Conservation (phyloP, 2,888 invertebrate species). For the Chrysolina americana region DNA sequence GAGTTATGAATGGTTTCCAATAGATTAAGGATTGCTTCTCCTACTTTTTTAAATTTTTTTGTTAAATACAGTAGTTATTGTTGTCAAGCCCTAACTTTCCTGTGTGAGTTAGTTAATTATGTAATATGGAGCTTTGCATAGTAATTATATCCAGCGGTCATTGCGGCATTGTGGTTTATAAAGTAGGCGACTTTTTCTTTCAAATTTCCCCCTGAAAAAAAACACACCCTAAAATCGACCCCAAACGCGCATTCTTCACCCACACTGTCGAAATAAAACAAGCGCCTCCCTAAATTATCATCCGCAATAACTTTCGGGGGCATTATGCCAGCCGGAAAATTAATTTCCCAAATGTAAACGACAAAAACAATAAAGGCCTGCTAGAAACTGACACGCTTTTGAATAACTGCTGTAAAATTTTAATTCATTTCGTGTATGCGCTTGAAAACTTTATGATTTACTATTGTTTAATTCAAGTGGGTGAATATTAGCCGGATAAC, state of each 20-base stretch:
- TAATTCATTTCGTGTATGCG: constrained; percentile 67
- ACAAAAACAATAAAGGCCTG: constrained; percentile 60
- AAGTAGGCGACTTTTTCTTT: background rate
- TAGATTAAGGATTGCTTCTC: too few relatives aligned
- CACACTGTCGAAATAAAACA: constrained; percentile 20
- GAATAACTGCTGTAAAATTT: constrained; percentile 66
- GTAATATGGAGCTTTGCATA: too few relatives aligned
- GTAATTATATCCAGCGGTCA: too few relatives aligned
- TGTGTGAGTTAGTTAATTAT: too few relatives aligned
- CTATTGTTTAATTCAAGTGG: constrained; percentile 64
- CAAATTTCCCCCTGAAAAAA: background rate
- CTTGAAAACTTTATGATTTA: constrained; percentile 65
- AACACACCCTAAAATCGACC: constrained; percentile 3
- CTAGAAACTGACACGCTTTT: constrained; percentile 58
- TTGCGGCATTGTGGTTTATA: too few relatives aligned
- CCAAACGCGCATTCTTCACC: constrained; percentile 7
- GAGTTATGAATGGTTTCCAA: too few relatives aligned
- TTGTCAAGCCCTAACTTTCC: too few relatives aligned
- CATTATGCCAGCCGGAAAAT: constrained; percentile 48
- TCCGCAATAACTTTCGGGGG: constrained; percentile 19
- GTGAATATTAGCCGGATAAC: constrained; percentile 55
- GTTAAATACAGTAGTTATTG: too few relatives aligned
- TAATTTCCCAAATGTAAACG: constrained; percentile 62
- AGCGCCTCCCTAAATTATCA: constrained; percentile 17
- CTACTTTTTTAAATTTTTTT: too few relatives aligned